phyloP scores from a whole-genome alignment of 2,797 vertebrate species.

The Kryptopterus vitreolus region DNA sequence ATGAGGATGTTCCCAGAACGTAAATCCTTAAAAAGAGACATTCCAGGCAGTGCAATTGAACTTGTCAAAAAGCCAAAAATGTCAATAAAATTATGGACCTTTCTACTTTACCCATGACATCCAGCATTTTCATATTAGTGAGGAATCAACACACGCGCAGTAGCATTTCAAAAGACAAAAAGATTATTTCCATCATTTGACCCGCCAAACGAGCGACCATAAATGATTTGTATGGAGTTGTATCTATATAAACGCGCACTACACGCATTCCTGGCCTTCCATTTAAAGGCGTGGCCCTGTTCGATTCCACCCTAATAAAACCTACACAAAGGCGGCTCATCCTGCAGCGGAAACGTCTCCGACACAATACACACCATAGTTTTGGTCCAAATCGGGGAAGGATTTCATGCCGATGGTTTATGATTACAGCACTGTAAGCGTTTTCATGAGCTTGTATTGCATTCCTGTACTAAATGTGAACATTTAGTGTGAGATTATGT shows the following conservation, averaged over 20 bases:
- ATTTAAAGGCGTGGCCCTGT: neutral
- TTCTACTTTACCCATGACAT: too few species aligned
- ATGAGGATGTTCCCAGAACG: too few species aligned
- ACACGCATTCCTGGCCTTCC: neutral
- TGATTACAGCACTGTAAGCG: neutral
- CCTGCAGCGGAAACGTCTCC: neutral
- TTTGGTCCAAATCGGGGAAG: neutral
- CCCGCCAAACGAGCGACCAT: too few species aligned
- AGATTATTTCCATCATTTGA: too few species aligned
- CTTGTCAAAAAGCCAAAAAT: too few species aligned
- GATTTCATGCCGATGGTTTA: neutral
- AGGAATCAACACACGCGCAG: too few species aligned
- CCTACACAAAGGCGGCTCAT: neutral
- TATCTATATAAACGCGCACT: neutral
- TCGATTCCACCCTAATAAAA: neutral
- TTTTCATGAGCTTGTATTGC: slow-evolving; percentile 8
- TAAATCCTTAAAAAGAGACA: too few species aligned
- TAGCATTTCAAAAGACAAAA: too few species aligned
- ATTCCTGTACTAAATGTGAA: slow-evolving; percentile 17
- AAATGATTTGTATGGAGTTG: too few species aligned
- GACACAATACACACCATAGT: neutral
- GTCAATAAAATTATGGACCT: too few species aligned
- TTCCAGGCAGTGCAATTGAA: too few species aligned
- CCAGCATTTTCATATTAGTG: too few species aligned
- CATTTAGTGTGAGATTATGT: neutral